phyloP scores from a whole-genome alignment of 2,113 vertebrate genomes.

The Xenus cinereus region DNA sequence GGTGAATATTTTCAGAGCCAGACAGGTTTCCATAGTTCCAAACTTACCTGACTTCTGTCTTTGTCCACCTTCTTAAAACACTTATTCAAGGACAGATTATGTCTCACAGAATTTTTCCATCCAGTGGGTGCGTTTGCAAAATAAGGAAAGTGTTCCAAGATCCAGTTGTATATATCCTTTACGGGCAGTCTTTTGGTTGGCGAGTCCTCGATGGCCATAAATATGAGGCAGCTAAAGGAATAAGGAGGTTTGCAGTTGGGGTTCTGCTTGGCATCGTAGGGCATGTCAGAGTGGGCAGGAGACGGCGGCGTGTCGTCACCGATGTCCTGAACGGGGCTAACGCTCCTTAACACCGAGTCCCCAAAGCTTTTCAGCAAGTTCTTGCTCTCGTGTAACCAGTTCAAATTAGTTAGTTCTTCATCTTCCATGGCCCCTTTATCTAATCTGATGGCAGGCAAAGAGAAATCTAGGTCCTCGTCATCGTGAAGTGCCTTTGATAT shows the following conservation, averaged over 20 bases:
- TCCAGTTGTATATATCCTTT: constrained; percentile 99
- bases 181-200: constrained; percentile 94
- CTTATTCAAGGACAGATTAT: constrained; percentile 97
- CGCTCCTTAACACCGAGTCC: constrained; percentile 91
- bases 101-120: constrained; percentile 99
- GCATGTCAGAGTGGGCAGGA: constrained; percentile 87
- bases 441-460: constrained; percentile 83
- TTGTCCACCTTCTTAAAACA: constrained; percentile 99
- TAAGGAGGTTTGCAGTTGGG: constrained; percentile 97
- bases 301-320: constrained; percentile 87
- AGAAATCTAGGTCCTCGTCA: constrained; percentile 89
- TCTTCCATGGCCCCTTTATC: constrained; percentile 87
- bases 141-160: constrained; percentile 98
- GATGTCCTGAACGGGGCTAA: constrained; percentile 91
- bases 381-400: constrained; percentile 97
- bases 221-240: constrained; percentile 99
- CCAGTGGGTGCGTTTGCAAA: constrained; percentile 96
- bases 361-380: constrained; percentile 98
- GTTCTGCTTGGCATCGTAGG: constrained; percentile 89
- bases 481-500: constrained; percentile 88
- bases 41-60: constrained; percentile 95
- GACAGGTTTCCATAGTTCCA: not conserved
- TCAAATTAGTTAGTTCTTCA: constrained; percentile 97
- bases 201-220: constrained; percentile 98
- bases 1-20: not conserved